Conservation (phyloP, 2,797 vertebrate species). For the Chromis chromis region DNA sequence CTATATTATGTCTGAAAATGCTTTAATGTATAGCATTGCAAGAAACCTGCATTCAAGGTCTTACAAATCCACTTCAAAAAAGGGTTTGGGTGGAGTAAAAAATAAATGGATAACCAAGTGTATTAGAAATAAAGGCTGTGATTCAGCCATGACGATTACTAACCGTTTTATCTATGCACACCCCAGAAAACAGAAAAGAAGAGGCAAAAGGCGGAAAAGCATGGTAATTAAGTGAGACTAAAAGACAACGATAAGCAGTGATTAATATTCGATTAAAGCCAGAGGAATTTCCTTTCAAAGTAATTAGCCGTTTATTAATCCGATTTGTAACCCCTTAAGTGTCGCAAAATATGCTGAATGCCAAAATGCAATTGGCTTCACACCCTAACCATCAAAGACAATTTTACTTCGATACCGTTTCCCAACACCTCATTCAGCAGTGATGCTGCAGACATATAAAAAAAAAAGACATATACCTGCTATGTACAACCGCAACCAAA, state of each 20-base stretch:
- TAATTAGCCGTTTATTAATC: constrained; percentile 86
- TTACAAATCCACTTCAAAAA: constrained; percentile 33
- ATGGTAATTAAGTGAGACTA: constrained; percentile 85
- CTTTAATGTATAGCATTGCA: constrained; percentile 33
- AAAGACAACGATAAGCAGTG: constrained; percentile 85
- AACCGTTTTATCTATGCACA: constrained; percentile 50
- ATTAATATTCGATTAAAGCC: constrained; percentile 88
- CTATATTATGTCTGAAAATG: constrained; percentile 25
- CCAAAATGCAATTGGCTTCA: constrained; percentile 76
- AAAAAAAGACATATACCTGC: constrained; percentile 52
- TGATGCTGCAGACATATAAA: constrained; percentile 34
- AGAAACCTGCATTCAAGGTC: constrained; percentile 53
- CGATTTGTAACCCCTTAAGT: constrained; percentile 86
- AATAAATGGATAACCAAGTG: constrained; percentile 54
- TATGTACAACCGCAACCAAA: constrained; percentile 8
- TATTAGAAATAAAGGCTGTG: constrained; percentile 66
- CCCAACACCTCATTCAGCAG: constrained; percentile 65
- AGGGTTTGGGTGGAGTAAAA: constrained; percentile 37
- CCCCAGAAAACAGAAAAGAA: constrained; percentile 49
- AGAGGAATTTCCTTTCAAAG: constrained; percentile 86
- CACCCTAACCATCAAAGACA: constrained; percentile 55
- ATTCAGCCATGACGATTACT: constrained; percentile 65
- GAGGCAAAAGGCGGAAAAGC: constrained; percentile 68
- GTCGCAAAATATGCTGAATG: constrained; percentile 81
- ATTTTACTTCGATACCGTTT: constrained; percentile 62